Conservation (phyloP, 1,140 invertebrate genomes). For the Bradysia coprophila region DNA sequence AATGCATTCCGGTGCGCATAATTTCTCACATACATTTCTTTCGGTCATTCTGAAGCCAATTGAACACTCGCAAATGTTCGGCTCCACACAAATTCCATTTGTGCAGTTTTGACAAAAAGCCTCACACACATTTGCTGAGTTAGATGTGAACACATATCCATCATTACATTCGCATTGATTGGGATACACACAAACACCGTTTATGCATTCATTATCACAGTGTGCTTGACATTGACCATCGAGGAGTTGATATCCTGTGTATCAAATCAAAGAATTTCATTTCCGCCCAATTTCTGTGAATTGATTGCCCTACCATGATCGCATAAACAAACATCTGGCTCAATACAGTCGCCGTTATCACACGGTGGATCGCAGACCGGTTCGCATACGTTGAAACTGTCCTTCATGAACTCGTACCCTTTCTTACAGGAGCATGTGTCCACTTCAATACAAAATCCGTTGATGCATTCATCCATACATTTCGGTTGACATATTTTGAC, state of each 20-base stretch:
- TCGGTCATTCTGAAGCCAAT: neutral
- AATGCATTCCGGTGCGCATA: neutral
- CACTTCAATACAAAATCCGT: neutral
- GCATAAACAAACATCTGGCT: slow-evolving; percentile 15
- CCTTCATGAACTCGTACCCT: slow-evolving; percentile 1
- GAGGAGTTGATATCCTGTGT: slow-evolving; percentile 7
- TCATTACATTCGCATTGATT: slow-evolving; percentile 3
- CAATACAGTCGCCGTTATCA: slow-evolving; percentile 12
- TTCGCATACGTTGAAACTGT: slow-evolving; percentile 12
- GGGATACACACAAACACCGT: neutral
- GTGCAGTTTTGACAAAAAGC: neutral
- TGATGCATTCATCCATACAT: neutral
- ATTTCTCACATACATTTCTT: neutral
- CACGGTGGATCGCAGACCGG: slow-evolving; percentile 19
- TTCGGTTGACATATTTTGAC: slow-evolving; percentile 8
- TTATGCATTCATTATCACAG: neutral
- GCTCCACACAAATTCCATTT: neutral
- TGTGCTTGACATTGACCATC: slow-evolving; percentile 7
- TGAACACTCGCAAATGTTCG: neutral
- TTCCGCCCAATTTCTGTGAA: neutral
- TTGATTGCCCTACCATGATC: slow-evolving; percentile 6
- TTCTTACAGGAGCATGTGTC: neutral
- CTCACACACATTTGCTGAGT: slow-evolving; percentile 8
- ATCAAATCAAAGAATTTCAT: neutral
- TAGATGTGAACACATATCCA: slow-evolving; percentile 8